These are phyloP conservation scores for Phenganax subtilis DNA, from an alignment of 92 coral and sea anemone genomes.

Conservation along the genomic window DNA sequence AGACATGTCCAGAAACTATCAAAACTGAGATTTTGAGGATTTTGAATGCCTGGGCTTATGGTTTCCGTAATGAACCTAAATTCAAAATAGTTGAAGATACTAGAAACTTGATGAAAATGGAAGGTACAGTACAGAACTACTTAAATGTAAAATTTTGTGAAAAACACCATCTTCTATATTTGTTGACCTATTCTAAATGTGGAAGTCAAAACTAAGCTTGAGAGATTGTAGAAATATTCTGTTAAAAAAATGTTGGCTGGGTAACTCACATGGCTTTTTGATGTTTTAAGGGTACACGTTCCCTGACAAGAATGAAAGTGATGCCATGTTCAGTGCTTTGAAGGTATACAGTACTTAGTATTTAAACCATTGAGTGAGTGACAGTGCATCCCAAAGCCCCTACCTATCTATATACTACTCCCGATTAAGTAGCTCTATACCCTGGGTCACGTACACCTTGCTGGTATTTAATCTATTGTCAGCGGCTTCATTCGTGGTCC, in stretches of 20 bases:
- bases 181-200: no score
- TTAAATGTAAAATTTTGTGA: background rate
- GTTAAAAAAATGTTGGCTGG: no score
- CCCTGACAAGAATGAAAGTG: constrained; percentile 82
- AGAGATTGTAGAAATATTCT: no score
- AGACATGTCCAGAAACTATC: constrained; percentile 79
- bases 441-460: no score
- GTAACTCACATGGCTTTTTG: background rate
- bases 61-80: constrained; percentile 87
- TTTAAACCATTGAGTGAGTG: background rate
- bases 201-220: no score
- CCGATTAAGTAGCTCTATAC: no score
- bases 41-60: constrained; percentile 88
- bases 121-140: constrained; percentile 56
- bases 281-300: constrained; percentile 65
- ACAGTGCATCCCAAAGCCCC: no score
- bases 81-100: constrained; percentile 93
- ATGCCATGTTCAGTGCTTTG: constrained; percentile 96
- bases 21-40: constrained; percentile 67
- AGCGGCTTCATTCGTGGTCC: no score
- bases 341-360: constrained; percentile 37
- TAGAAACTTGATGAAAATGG: constrained; percentile 90
- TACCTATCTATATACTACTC: no score
- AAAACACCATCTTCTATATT: background rate
- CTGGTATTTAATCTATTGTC: no score